Conservation (phyloP, 2,113 vertebrate genomes). For the Electrona antarctica region DNA sequence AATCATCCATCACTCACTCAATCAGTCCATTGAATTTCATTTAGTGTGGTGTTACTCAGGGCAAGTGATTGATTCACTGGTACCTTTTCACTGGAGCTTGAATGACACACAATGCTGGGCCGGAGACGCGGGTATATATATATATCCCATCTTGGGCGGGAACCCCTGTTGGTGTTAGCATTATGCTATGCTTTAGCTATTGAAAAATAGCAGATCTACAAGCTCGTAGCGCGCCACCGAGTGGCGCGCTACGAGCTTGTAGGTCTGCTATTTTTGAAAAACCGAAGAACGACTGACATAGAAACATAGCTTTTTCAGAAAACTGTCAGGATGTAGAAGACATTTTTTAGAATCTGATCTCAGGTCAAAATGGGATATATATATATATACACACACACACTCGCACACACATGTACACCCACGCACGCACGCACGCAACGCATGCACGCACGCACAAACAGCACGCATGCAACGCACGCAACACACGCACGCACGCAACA, state of each 20-base stretch:
- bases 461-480: background rate
- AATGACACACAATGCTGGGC: constrained; percentile 75
- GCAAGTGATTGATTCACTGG: constrained; percentile 79
- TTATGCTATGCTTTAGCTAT: too few relatives aligned
- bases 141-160: too few relatives aligned
- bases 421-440: constrained; percentile 12
- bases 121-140: constrained; percentile 24
- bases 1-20: constrained; percentile 79
- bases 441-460: constrained; percentile 26
- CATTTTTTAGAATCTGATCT: too few relatives aligned
- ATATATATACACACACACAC: background rate
- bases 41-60: constrained; percentile 77
- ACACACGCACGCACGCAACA: constrained; percentile 10
- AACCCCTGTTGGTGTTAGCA: too few relatives aligned
- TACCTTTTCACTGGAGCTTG: constrained; percentile 78
- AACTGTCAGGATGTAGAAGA: too few relatives aligned
- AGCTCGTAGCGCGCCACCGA: too few relatives aligned
- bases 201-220: too few relatives aligned
- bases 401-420: background rate
- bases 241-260: too few relatives aligned
- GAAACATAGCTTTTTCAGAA: too few relatives aligned
- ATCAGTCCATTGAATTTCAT: constrained; percentile 81
- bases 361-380: too few relatives aligned
- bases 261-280: too few relatives aligned
- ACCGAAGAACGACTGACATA: too few relatives aligned